Evolutionary conservation across 1,140 invertebrate genomes (phyloP).

Genomic region (Cotesia vestalis): DNA sequence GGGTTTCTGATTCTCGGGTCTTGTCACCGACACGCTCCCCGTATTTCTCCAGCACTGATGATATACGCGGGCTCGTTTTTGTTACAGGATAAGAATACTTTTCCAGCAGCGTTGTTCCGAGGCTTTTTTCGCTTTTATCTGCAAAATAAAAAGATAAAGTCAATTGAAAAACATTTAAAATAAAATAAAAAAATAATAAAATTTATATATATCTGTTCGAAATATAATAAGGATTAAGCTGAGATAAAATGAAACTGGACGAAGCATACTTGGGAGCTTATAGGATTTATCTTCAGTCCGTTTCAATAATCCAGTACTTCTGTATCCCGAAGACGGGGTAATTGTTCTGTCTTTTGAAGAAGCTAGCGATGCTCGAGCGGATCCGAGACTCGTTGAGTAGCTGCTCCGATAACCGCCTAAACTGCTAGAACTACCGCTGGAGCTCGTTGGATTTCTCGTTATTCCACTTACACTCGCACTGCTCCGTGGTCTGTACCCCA

Average conservation of each 20-base stretch:
- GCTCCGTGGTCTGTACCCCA: conserved; percentile 53
- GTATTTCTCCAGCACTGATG: conserved; percentile 59
- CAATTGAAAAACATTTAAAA: conserved; percentile 29
- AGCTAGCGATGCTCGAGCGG: conserved; percentile 28
- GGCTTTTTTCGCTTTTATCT: conserved; percentile 53
- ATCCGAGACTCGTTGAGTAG: conserved; percentile 50
- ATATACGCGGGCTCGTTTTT: conserved; percentile 54
- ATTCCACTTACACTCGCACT: conserved; percentile 42
- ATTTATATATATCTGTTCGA: neutral
- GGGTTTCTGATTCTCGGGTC: conserved; percentile 54
- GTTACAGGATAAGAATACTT: conserved; percentile 53
- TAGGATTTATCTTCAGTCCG: conserved; percentile 57
- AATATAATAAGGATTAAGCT: too few species aligned
- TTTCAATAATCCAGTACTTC: conserved; percentile 49
- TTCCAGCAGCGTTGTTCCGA: conserved; percentile 54
- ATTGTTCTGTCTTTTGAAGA: conserved; percentile 23
- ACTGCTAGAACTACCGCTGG: conserved; percentile 46
- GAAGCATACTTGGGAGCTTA: conserved; percentile 55
- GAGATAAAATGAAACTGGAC: neutral
- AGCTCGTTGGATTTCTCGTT: conserved; percentile 46
- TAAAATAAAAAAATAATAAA: conserved; percentile 21
- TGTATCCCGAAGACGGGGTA: conserved; percentile 48
- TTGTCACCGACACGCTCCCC: conserved; percentile 54
- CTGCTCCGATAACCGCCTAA: conserved; percentile 55
- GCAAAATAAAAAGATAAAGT: conserved; percentile 38